Evolutionary conservation across 2,888 invertebrate species (phyloP).

Genomic region (Malacosoma neustria): DNA sequence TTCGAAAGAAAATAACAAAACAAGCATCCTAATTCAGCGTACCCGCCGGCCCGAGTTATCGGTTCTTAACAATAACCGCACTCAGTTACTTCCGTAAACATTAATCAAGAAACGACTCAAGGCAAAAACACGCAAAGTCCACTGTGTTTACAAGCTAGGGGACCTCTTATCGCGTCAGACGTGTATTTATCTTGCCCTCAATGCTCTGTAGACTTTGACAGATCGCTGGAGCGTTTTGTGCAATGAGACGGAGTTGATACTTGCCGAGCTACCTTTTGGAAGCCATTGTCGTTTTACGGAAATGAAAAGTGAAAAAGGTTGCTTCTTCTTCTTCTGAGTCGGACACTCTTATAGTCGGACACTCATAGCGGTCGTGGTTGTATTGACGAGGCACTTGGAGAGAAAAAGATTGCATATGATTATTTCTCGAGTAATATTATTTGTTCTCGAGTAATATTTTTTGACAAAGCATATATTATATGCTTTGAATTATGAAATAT

Average conservation of each 20-base stretch:
- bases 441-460: too few species aligned
- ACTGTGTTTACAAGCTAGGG: slow-evolving; percentile 25
- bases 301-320: too few species aligned
- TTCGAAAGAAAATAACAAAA: too few species aligned
- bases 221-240: slow-evolving; percentile 7
- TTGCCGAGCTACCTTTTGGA: not conserved
- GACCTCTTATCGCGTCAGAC: slow-evolving; percentile 35
- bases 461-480: too few species aligned
- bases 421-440: too few species aligned
- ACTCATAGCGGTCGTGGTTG: too few species aligned
- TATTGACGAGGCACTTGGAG: too few species aligned
- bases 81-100: slow-evolving; percentile 7
- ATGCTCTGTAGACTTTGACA: slow-evolving; percentile 45
- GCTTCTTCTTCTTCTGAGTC: too few species aligned
- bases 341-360: too few species aligned
- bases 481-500: too few species aligned
- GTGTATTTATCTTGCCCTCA: slow-evolving; percentile 52
- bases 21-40: not conserved
- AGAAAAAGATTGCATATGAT: too few species aligned
- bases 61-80: slow-evolving; percentile 1
- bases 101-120: slow-evolving; percentile 9
- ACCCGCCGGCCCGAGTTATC: not conserved
- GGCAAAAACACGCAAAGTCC: slow-evolving; percentile 8
- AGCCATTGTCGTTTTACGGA: too few species aligned
- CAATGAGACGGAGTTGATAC: not conserved